Evolutionary conservation across 2,888 invertebrate species (phyloP).

Genomic region (Stegana nigrithorax): DNA sequence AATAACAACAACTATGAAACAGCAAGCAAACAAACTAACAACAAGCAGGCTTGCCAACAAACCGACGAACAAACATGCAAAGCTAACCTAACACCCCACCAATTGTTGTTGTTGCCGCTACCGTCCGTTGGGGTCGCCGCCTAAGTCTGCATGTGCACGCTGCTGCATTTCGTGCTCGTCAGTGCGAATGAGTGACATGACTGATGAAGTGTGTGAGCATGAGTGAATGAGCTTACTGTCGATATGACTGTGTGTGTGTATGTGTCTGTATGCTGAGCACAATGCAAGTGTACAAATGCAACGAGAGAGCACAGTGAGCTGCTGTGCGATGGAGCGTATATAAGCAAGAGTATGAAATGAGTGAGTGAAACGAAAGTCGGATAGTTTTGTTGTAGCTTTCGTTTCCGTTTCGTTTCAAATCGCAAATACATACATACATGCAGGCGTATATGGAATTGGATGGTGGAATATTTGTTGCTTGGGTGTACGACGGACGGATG

Average conservation of each 20-base stretch:
- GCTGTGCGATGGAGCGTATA: too few species aligned
- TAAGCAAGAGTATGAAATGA: too few species aligned
- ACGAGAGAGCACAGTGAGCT: too few species aligned
- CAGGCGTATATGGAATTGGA: too few species aligned
- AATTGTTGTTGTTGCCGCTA: background rate
- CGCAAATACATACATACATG: too few species aligned
- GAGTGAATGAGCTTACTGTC: background rate
- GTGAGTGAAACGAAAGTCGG: too few species aligned
- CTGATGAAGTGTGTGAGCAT: background rate
- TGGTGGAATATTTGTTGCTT: too few species aligned
- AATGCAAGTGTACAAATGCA: too few species aligned
- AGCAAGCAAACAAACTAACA: background rate
- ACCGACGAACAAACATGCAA: background rate
- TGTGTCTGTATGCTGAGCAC: background rate
- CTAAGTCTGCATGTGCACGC: background rate
- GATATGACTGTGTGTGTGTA: background rate
- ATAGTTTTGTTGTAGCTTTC: background rate
- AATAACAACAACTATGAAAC: background rate
- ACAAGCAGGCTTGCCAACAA: background rate
- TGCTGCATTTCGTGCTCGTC: too few species aligned
- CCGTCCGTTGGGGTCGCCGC: background rate
- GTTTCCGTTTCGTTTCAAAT: background rate
- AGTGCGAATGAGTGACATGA: background rate
- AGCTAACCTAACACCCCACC: background rate
- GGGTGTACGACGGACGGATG: too few species aligned